A percentile compares a stretch with the other conserved stretches of the same genome.
These are phyloP conservation scores for Hypothenemus hampei DNA, from an alignment of 1,140 invertebrate genomes.

Conservation along the genomic window DNA sequence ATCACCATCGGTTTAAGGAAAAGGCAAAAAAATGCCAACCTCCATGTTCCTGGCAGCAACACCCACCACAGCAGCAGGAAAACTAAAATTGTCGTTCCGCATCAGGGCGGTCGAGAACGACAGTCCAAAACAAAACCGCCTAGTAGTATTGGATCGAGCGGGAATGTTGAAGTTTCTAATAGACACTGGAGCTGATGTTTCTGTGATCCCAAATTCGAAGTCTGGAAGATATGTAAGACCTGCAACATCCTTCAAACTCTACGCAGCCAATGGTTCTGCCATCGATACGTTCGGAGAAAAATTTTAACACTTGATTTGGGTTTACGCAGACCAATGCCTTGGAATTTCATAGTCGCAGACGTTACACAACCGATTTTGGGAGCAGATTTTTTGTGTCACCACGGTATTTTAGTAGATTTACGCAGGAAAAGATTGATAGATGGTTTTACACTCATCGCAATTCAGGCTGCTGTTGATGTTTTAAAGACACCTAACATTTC, in stretches of 20 bases:
- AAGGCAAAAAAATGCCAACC: background rate
- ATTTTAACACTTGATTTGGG: background rate
- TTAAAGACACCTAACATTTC: background rate
- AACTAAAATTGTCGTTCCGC: background rate
- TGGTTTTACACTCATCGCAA: background rate
- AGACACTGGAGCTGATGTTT: background rate
- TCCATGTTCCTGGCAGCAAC: background rate
- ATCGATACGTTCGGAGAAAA: background rate
- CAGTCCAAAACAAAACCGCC: background rate
- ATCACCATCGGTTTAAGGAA: background rate
- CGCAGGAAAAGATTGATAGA: background rate
- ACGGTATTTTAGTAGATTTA: conserved; percentile 39
- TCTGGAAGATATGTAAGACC: background rate
- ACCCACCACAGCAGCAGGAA: background rate
- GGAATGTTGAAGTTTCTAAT: background rate
- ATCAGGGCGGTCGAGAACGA: background rate
- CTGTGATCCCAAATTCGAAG: background rate
- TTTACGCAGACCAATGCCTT: conserved; percentile 20
- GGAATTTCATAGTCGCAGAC: conserved; percentile 44
- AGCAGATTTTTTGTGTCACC: conserved; percentile 43
- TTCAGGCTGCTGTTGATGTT: background rate
- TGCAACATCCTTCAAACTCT: background rate
- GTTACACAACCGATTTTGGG: conserved; percentile 43
- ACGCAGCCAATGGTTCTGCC: background rate
- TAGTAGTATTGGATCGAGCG: background rate